A percentile compares a stretch with the other conserved stretches of the same genome.
These are phyloP conservation scores for Nestor notabilis DNA, from an alignment of 2,113 vertebrate species.

Conservation along the genomic window DNA sequence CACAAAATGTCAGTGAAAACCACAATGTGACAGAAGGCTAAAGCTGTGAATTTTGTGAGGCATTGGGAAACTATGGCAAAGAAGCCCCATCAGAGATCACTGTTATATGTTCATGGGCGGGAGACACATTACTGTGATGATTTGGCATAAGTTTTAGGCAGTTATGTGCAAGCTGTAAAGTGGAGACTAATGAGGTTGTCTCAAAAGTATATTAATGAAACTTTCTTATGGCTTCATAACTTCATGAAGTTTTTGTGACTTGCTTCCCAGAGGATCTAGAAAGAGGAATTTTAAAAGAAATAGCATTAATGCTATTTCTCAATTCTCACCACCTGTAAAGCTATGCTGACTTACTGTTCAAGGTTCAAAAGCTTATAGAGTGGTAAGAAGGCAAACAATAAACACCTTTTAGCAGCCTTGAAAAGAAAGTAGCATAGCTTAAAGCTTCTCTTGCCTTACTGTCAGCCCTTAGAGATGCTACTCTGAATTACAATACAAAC, in stretches of 20 bases:
- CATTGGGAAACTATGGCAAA: background rate
- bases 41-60: background rate
- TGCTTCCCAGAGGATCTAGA: background rate
- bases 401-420: background rate
- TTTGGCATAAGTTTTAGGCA: background rate
- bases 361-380: slow-evolving; percentile 4
- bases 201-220: background rate
- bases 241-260: background rate
- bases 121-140: background rate
- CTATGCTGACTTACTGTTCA: background rate
- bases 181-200: slow-evolving; percentile 25
- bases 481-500: background rate
- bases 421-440: background rate
- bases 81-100: background rate
- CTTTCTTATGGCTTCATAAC: background rate
- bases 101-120: background rate
- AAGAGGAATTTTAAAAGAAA: slow-evolving; percentile 3
- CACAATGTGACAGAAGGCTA: background rate
- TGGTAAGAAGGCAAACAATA: slow-evolving; percentile 15
- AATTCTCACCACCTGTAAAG: slow-evolving; percentile 21
- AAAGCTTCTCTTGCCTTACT: background rate
- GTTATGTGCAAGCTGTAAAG: background rate
- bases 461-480: background rate
- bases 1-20: background rate
- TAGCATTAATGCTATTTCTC: slow-evolving; percentile 8